phyloP scores from a whole-genome alignment of 2,888 invertebrate species.

The Brenthis ino region DNA sequence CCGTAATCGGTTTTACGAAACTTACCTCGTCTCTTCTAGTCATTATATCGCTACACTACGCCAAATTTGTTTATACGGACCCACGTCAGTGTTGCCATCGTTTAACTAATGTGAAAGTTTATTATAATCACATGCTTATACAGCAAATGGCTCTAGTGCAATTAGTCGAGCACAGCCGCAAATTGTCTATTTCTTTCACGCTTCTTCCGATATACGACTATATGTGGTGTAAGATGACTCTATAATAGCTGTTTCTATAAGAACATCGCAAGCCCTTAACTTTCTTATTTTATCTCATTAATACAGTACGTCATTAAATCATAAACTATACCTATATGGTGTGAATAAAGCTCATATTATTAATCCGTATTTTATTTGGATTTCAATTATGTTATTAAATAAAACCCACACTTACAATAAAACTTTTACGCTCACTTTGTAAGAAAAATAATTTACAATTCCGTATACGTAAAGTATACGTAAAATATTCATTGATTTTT shows the following conservation, averaged over 20 bases:
- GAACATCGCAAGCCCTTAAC: neutral
- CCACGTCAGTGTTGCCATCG: slow-evolving; percentile 41
- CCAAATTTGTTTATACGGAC: slow-evolving; percentile 44
- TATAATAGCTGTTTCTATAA: slow-evolving; percentile 1
- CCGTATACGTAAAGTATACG: slow-evolving; percentile 9
- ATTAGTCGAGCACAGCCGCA: slow-evolving; percentile 31
- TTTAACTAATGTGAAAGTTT: slow-evolving; percentile 48
- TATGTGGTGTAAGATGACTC: neutral
- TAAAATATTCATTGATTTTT: neutral
- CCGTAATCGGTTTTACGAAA: slow-evolving; percentile 75
- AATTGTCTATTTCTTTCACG: slow-evolving; percentile 20
- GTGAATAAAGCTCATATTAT: neutral
- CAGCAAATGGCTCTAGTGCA: slow-evolving; percentile 38
- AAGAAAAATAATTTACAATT: slow-evolving; percentile 5
- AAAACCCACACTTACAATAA: slow-evolving; percentile 6
- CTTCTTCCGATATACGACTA: slow-evolving; percentile 1
- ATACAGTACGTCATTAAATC: slow-evolving; percentile 6
- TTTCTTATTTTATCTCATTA: slow-evolving; percentile 15
- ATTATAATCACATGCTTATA: slow-evolving; percentile 44
- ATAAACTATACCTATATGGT: slow-evolving; percentile 5
- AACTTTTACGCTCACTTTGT: slow-evolving; percentile 6
- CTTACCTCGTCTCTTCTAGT: slow-evolving; percentile 62
- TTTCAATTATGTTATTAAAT: slow-evolving; percentile 8
- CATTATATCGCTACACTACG: slow-evolving; percentile 55
- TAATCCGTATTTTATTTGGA: slow-evolving; percentile 10